Evolutionary conservation across 2,888 invertebrate species (phyloP).

Genomic region (Baronia brevicornis): DNA sequence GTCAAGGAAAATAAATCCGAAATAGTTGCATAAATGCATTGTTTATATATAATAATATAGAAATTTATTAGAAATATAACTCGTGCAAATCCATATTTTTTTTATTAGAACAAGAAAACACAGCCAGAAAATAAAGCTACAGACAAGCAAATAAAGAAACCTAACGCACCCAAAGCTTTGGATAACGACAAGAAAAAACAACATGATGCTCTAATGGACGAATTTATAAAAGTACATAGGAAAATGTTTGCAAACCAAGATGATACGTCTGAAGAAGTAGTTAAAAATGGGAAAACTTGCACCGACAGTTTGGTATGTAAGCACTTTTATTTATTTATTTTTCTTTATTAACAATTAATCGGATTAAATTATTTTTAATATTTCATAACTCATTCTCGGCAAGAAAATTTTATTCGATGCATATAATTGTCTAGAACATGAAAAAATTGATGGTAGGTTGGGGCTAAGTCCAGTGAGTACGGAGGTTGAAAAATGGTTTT

Average conservation of each 20-base stretch:
- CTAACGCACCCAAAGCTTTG: conserved; percentile 50
- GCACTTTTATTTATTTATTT: conserved; percentile 1
- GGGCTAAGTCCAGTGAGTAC: no score
- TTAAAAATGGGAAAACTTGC: no score
- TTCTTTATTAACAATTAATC: conserved; percentile 1
- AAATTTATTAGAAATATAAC: neutral
- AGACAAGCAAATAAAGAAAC: conserved; percentile 42
- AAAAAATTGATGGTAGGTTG: no score
- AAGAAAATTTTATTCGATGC: no score
- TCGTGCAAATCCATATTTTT: neutral
- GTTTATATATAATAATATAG: neutral
- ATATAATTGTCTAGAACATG: no score
- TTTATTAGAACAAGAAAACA: conserved; percentile 49
- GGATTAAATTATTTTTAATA: neutral
- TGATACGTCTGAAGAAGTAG: conserved; percentile 20
- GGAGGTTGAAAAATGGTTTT: no score
- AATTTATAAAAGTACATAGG: conserved; percentile 90
- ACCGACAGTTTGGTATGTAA: conserved; percentile 39
- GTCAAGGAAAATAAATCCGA: no score
- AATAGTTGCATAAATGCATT: neutral
- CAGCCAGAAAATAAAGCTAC: conserved; percentile 33
- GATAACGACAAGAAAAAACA: conserved; percentile 80
- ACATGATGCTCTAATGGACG: conserved; percentile 89
- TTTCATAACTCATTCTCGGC: conserved; percentile 2
- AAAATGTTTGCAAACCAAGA: conserved; percentile 84